Evolutionary conservation across 2,888 invertebrate genomes (phyloP).

Genomic region (Ichneumoninae sp.): DNA sequence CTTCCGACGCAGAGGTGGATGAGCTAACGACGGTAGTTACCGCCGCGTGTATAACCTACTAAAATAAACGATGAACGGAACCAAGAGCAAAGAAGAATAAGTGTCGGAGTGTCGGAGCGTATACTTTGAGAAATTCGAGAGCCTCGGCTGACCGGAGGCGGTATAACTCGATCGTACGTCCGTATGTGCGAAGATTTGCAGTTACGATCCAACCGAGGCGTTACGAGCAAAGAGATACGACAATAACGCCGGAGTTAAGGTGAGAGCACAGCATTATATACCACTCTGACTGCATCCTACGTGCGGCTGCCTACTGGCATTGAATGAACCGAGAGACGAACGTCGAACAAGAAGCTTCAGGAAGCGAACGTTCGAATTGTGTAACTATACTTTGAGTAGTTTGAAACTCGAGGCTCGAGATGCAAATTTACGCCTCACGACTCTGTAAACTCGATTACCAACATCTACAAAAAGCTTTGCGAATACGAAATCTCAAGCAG

Average conservation of each 20-base stretch:
- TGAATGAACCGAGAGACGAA: constrained; percentile 16
- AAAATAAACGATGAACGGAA: constrained; percentile 20
- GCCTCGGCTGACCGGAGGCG: constrained; percentile 38
- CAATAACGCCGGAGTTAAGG: constrained; percentile 9
- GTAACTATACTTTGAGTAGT: background rate
- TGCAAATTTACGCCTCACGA: constrained; percentile 29
- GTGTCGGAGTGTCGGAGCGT: constrained; percentile 5
- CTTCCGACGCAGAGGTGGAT: background rate
- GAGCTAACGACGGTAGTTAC: constrained; percentile 35
- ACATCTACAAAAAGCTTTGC: background rate
- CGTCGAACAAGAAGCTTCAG: background rate
- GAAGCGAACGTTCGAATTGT: background rate
- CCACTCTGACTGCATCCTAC: constrained; percentile 5
- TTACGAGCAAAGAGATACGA: constrained; percentile 20
- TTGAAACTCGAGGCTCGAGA: background rate
- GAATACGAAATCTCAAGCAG: constrained; percentile 10
- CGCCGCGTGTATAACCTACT: constrained; percentile 13
- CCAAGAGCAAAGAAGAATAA: constrained; percentile 27
- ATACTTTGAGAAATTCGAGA: constrained; percentile 47
- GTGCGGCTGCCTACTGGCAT: constrained; percentile 5
- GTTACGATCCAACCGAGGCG: constrained; percentile 44
- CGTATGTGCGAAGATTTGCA: constrained; percentile 56
- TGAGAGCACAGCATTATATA: constrained; percentile 14
- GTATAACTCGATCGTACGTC: constrained; percentile 48
- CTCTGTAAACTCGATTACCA: constrained; percentile 31